phyloP scores from a whole-genome alignment of 2,888 invertebrate genomes.

The Drosophila ustulata region DNA sequence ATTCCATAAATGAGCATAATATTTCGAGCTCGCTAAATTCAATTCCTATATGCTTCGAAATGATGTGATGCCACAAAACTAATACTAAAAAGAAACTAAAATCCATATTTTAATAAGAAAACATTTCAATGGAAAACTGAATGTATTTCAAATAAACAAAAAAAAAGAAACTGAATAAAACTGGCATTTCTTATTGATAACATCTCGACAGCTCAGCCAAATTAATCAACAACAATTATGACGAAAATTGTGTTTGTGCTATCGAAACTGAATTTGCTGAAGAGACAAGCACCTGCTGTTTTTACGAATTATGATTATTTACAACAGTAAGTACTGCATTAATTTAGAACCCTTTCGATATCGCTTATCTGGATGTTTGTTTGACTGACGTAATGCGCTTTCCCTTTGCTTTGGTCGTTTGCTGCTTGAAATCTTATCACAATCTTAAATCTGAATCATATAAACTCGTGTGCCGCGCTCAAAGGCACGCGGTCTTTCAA shows the following conservation, averaged over 20 bases:
- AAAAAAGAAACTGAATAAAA: background rate
- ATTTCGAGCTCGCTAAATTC: conserved; percentile 30
- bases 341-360: background rate
- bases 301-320: conserved; percentile 37
- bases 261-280: conserved; percentile 3
- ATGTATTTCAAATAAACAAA: conserved; percentile 49
- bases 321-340: conserved; percentile 56
- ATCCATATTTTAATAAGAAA: conserved; percentile 67
- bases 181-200: background rate
- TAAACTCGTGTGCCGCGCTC: conserved; percentile 12
- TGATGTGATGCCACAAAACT: conserved; percentile 61
- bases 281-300: conserved; percentile 1
- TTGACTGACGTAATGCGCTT: conserved; percentile 20
- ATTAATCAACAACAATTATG: conserved; percentile 38
- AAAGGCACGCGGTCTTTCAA: conserved; percentile 5
- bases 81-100: conserved; percentile 29
- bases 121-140: conserved; percentile 18
- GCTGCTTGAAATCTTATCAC: conserved; percentile 26
- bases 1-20: conserved; percentile 41
- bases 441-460: conserved; percentile 31
- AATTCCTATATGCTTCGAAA: conserved; percentile 58
- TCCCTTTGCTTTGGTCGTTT: background rate
- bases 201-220: conserved; percentile 16
- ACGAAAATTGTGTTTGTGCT: conserved; percentile 19
- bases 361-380: no score